Evolutionary conservation across 2,888 invertebrate genomes (phyloP), one percentile per base, ranked within the genome.

Genomic region (Drosophila tanythrix): DNA sequence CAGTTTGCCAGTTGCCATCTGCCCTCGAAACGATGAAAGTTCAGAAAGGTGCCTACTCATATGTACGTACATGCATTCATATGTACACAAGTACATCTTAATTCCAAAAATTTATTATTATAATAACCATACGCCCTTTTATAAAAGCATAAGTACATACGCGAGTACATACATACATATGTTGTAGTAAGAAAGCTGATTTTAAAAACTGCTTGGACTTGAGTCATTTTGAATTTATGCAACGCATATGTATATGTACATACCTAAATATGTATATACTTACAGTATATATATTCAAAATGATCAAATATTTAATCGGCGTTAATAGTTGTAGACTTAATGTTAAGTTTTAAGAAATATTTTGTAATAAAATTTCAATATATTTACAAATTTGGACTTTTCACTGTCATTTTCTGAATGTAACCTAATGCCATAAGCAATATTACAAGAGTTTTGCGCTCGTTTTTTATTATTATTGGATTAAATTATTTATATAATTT

Each of bases 281-380:
- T 65, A 72, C 64, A 69, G 73, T 73, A 76, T 70, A 46, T 71
- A 76, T 70, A 43, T 88, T 84, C 76, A 73, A 82, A 74, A 80
- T 82, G 84, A 85, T 82, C 75, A 82, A 71, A 78, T 73, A 82
- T 70, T 74, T 76, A 82, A 85, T 88, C 80, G 82, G 76, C 79
- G 82, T 74, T 75, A 72, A 76, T 81, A 83, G 68, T 71, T 85
- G 71, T 90, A 88, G 79, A 74, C 79, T 66, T 86, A 89, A 81
- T 85, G 83, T 88, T 88, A 88, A 88, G 90, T 88, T 88, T 89
- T 79, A 83, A 87, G 82, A 80, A 79, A 82, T 82, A 81, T 82
- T 84, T 83, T 88, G 74, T 83, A 88, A 89, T 88, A 89, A 86
- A 88, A 88, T 88, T 82, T 85, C 68, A 78, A 85, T 77, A 82